Evolutionary conservation across 2,797 vertebrate species (phyloP).

Genomic region (Geotrypetes seraphini): DNA sequence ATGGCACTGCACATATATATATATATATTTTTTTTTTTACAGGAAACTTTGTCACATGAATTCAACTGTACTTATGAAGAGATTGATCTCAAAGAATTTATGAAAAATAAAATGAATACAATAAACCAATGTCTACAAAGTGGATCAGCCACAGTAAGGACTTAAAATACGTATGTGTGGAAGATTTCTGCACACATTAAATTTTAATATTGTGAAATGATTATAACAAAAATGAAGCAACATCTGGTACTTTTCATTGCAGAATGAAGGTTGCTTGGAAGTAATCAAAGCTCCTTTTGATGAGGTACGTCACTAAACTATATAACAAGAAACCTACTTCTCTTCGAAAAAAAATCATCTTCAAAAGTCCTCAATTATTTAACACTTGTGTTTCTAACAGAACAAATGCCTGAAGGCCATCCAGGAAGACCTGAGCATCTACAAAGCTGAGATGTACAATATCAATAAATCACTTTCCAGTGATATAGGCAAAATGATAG

Average conservation of each 20-base stretch:
- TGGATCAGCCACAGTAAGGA: constrained; percentile 33
- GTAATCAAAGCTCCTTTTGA: constrained; percentile 39
- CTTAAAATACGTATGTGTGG: not conserved
- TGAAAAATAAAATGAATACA: constrained; percentile 38
- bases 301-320: constrained; percentile 43
- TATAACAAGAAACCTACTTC: rapidly evolving
- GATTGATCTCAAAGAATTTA: constrained; percentile 37
- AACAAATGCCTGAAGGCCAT: constrained; percentile 65
- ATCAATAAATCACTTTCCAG: constrained; percentile 11
- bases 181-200: too few relatives aligned
- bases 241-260: constrained; percentile 27
- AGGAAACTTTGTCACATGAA: constrained; percentile 32
- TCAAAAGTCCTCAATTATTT: not conserved
- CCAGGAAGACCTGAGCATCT: constrained; percentile 57
- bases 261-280: constrained; percentile 52
- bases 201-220: too few relatives aligned
- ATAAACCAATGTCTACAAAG: constrained; percentile 50
- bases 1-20: too few relatives aligned
- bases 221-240: too few relatives aligned
- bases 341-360: too few relatives aligned
- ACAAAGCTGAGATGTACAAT: constrained; percentile 35
- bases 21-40: not conserved
- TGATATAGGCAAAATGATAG: constrained; percentile 33
- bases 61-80: constrained; percentile 43
- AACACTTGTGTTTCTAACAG: constrained; percentile 34